These are phyloP conservation scores for Heterohyrax brucei DNA, from an alignment of 2,797 vertebrate genomes.

Conservation along the genomic window DNA sequence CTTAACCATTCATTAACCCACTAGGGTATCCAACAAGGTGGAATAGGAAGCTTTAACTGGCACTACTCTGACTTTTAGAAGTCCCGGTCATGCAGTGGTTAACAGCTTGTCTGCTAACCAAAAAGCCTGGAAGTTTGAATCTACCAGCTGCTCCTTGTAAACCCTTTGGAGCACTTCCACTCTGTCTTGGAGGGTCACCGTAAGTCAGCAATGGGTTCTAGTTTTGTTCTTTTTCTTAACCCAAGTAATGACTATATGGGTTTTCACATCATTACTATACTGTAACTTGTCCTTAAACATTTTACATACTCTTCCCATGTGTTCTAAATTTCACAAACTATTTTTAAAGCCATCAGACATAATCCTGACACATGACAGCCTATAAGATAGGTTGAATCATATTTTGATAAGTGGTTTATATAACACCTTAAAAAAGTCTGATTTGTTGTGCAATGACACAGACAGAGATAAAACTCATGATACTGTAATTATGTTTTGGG, in stretches of 20 bases:
- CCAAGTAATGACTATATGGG: not conserved
- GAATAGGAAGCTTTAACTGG: not conserved
- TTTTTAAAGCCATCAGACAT: conserved; percentile 63
- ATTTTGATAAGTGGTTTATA: conserved; percentile 47
- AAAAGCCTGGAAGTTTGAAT: no score
- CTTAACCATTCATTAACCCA: no score
- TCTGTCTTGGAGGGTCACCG: no score
- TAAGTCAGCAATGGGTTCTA: no score
- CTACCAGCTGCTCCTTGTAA: no score
- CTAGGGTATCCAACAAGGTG: no score
- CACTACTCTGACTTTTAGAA: not conserved
- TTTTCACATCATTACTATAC: conserved; percentile 16
- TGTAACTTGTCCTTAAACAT: not conserved
- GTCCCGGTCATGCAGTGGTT: no score
- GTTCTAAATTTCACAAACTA: conserved; percentile 34
- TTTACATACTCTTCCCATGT: not conserved
- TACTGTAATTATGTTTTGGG: conserved; percentile 57
- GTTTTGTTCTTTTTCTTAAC: conserved; percentile 13
- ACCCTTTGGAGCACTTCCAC: no score
- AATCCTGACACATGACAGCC: not conserved
- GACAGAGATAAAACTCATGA: conserved; percentile 40
- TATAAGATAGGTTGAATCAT: conserved; percentile 13
- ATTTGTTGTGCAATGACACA: conserved; percentile 38
- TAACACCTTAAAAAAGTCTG: conserved; percentile 37
- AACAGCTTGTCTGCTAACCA: no score